phyloP scores from a whole-genome alignment of 2,797 vertebrate genomes.

The Arvicola amphibius region DNA sequence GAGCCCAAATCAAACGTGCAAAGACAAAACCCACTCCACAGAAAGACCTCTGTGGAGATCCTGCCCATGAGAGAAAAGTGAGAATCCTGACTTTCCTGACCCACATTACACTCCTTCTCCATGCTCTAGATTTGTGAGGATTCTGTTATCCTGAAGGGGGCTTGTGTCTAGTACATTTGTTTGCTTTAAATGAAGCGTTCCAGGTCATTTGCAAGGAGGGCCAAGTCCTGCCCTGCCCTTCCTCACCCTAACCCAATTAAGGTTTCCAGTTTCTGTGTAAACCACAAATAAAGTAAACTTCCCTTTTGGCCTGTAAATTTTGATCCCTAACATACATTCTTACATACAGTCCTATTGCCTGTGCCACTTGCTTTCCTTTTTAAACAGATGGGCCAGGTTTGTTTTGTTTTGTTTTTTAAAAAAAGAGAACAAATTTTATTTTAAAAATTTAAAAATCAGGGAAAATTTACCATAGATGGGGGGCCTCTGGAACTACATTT shows the following conservation, averaged over 20 bases:
- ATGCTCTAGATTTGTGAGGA: constrained; percentile 20
- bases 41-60: neutral
- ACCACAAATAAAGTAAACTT: constrained; percentile 78
- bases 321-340: constrained; percentile 57
- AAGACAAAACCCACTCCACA: neutral
- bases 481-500: constrained; percentile 30
- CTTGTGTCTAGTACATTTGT: constrained; percentile 59
- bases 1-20: neutral
- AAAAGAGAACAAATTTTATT: neutral
- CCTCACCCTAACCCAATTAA: constrained; percentile 67
- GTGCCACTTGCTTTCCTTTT: constrained; percentile 52
- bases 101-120: neutral
- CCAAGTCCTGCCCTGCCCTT: constrained; percentile 45
- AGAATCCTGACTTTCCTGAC: neutral
- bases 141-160: constrained; percentile 10
- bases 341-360: neutral
- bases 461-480: neutral
- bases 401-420: neutral
- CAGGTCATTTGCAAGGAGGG: constrained; percentile 64
- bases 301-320: constrained; percentile 59
- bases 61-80: neutral
- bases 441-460: neutral
- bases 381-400: neutral
- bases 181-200: constrained; percentile 72
- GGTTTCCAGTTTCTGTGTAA: constrained; percentile 76